These are phyloP conservation scores for Alca torda DNA, from an alignment of 2,797 vertebrate species.

Conservation along the genomic window DNA sequence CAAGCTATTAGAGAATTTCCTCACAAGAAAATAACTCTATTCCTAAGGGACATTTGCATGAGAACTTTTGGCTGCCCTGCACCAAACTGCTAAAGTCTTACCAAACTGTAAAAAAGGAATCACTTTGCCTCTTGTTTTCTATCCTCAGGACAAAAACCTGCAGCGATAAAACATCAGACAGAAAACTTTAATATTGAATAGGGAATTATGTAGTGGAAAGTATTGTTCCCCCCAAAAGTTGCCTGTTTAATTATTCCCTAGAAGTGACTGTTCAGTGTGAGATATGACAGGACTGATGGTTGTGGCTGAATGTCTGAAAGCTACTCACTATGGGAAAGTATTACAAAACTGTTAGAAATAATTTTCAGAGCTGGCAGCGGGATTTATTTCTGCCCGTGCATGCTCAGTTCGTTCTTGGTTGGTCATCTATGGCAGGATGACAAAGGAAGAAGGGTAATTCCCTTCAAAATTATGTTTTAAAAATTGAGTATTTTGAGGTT, in stretches of 20 bases:
- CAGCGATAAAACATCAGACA: background rate
- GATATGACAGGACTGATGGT: background rate
- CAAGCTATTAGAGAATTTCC: background rate
- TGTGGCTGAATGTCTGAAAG: background rate
- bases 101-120: background rate
- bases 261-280: background rate
- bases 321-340: background rate
- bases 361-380: background rate
- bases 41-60: background rate
- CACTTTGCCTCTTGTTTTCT: background rate
- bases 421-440: background rate
- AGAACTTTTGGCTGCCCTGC: background rate
- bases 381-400: background rate
- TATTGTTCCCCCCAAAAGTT: background rate
- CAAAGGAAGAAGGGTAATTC: background rate
- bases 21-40: background rate
- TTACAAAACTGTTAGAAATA: background rate
- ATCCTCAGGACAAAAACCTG: background rate
- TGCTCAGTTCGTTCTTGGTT: background rate
- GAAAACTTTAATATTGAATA: background rate
- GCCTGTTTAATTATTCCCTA: background rate
- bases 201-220: background rate
- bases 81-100: background rate
- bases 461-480: background rate
- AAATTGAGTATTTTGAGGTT: background rate